A percentile compares a stretch with the other conserved stretches of the same genome.
Evolutionary conservation across 2,797 vertebrate species (phyloP).

Genomic region (Peromyscus nudipes): DNA sequence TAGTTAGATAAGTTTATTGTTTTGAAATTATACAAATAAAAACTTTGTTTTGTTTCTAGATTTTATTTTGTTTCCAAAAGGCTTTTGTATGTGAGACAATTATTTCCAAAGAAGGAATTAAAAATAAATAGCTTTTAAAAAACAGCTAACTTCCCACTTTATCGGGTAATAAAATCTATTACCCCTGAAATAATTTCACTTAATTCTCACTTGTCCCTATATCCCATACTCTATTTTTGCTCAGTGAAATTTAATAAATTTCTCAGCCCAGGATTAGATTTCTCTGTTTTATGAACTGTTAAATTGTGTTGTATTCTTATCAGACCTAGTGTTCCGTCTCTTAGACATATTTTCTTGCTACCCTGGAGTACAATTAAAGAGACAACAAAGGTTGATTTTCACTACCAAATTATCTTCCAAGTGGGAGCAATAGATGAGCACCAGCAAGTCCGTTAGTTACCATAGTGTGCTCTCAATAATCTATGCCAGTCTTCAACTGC

Average conservation of each 20-base stretch:
- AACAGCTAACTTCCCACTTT: constrained; percentile 88
- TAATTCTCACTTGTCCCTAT: constrained; percentile 88
- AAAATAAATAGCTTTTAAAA: constrained; percentile 92
- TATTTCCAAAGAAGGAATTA: constrained; percentile 93
- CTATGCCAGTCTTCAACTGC: background rate
- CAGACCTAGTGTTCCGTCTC: constrained; percentile 86
- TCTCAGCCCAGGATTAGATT: constrained; percentile 92
- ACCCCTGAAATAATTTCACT: constrained; percentile 91
- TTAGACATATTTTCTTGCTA: constrained; percentile 82
- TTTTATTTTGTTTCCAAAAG: constrained; percentile 87
- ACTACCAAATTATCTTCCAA: constrained; percentile 70
- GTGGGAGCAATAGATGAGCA: constrained; percentile 71
- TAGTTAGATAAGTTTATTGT: constrained; percentile 1
- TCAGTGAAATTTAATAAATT: constrained; percentile 93
- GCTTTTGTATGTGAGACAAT: constrained; percentile 92
- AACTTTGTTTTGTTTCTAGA: constrained; percentile 29
- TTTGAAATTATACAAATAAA: constrained; percentile 74
- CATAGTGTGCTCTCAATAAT: constrained; percentile 75
- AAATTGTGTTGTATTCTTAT: constrained; percentile 91
- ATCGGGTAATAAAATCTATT: constrained; percentile 92
- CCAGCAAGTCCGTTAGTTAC: constrained; percentile 76
- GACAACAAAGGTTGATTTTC: constrained; percentile 73
- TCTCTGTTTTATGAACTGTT: constrained; percentile 94
- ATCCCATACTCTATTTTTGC: constrained; percentile 86
- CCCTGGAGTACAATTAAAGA: constrained; percentile 82